Evolutionary conservation across 2,888 invertebrate genomes (phyloP), one percentile per base, ranked within the genome.

Genomic region (Rhagophthalmus giganteus): DNA sequence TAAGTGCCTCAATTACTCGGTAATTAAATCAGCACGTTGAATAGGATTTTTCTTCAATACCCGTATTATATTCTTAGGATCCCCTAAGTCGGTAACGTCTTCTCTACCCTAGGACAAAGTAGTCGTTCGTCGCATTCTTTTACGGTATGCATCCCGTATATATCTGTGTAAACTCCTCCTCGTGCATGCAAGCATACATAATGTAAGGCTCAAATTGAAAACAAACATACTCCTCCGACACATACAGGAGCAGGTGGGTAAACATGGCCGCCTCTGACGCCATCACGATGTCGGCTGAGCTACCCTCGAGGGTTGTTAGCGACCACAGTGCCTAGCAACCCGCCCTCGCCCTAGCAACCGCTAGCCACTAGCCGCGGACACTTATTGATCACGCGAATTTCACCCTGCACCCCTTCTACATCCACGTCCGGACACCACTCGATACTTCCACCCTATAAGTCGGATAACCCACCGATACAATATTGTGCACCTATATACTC

Each of bases 291-390:
- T 56, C 62, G 64, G 63, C 64, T 60, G 61, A 63, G 71, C 73
- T 73, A 74, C 74, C 75, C 74, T 69, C 73, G 75, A 74, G 74
- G 74, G 75, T 72, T 73, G 74, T 76, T 75, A 76, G 76, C 76
- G 76, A 75, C 76, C 76, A 76, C 75, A 74, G 68, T 68, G 75
- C 76, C 74, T 76, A 74, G 76, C 76, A 76, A 76, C 76, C 70
- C 74, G 72, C 75, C 74, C 74, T 73, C 74, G 71, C 75, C 76
- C 75, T 76, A 74, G 76, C 76, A 76, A 76, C 76, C 70, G 74
- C 76, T 76, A 75, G 76, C 76, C 76, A 76, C 76, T 76, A 76
- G 76, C 76, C 76, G 73, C 74, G 75, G 76, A 76, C 75, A 75
- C 73, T 75, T 76, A 76, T 76, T 76, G 75, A 76, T 76, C 74